Conservation (phyloP, 1,140 invertebrate species). For the Acyrthosiphon pisum region DNA sequence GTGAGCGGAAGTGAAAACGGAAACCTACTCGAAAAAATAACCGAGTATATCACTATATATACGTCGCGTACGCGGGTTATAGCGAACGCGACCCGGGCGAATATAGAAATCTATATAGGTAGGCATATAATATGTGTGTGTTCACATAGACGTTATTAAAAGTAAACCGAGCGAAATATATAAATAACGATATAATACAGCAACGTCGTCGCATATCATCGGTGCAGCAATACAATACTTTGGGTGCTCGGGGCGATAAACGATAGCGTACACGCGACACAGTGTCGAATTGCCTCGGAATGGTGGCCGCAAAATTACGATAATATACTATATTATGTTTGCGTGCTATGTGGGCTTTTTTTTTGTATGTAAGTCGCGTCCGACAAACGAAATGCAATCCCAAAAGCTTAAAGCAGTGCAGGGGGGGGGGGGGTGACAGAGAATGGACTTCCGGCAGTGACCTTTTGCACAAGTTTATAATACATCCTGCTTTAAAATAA, state of each 20-base stretch:
- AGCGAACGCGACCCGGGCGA: neutral
- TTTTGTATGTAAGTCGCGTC: neutral
- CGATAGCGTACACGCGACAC: neutral
- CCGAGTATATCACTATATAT: neutral
- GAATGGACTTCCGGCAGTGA: neutral
- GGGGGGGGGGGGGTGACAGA: neutral
- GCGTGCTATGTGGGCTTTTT: neutral
- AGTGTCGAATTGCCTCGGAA: neutral
- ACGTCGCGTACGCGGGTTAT: neutral
- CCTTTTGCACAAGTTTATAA: neutral
- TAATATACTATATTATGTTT: neutral
- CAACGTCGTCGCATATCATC: neutral
- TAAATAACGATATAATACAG: neutral
- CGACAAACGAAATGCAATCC: neutral
- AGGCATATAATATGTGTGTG: neutral
- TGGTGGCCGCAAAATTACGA: neutral
- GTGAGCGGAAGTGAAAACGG: neutral
- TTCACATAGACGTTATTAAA: neutral
- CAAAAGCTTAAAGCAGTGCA: no score
- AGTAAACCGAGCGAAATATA: neutral
- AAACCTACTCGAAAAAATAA: neutral
- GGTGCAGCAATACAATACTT: neutral
- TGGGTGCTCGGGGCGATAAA: neutral
- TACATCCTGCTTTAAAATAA: neutral
- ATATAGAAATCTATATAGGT: neutral